Percentiles rank a stretch among this genome's conserved stretches.
These are phyloP conservation scores for Temnothorax nylanderi DNA, from an alignment of 1,140 invertebrate species.

Conservation along the genomic window DNA sequence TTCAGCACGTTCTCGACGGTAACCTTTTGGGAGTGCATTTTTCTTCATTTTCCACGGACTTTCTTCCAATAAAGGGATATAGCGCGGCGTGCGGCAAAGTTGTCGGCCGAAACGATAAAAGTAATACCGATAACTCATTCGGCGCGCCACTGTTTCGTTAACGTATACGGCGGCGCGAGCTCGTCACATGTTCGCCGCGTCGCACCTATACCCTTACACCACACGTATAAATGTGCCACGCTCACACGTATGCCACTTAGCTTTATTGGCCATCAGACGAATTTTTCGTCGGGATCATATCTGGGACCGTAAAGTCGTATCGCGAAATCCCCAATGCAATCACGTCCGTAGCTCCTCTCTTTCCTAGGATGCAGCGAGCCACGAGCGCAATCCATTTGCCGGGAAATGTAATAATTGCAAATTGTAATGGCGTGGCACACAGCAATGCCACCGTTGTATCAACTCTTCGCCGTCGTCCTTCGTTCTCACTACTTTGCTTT, in stretches of 20 bases:
- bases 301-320: slow-evolving; percentile 51
- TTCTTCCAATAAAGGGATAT: slow-evolving; percentile 34
- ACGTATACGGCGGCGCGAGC: slow-evolving; percentile 17
- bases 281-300: slow-evolving; percentile 57
- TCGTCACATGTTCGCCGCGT: not conserved
- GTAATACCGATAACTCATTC: slow-evolving; percentile 59
- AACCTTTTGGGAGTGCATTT: slow-evolving; percentile 27
- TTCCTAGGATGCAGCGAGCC: slow-evolving; percentile 36
- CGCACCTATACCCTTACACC: not conserved
- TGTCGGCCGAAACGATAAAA: slow-evolving; percentile 48
- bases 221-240: not conserved
- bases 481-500: slow-evolving; percentile 40
- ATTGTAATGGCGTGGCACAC: slow-evolving; percentile 81
- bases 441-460: slow-evolving; percentile 76
- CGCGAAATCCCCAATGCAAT: slow-evolving; percentile 69
- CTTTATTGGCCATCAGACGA: slow-evolving; percentile 45
- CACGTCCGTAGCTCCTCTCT: slow-evolving; percentile 60
- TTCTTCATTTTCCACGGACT: slow-evolving; percentile 34
- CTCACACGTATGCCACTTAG: slow-evolving; percentile 31
- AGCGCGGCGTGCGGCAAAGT: slow-evolving; percentile 3
- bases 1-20: slow-evolving; percentile 17
- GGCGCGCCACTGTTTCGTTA: slow-evolving; percentile 40
- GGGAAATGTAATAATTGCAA: slow-evolving; percentile 84
- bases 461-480: slow-evolving; percentile 56
- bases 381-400: slow-evolving; percentile 80